A percentile compares a stretch with the other conserved stretches of the same genome.
These are phyloP conservation scores for Coptodon bakossiorum DNA, from an alignment of 2,113 vertebrate genomes.

Conservation along the genomic window DNA sequence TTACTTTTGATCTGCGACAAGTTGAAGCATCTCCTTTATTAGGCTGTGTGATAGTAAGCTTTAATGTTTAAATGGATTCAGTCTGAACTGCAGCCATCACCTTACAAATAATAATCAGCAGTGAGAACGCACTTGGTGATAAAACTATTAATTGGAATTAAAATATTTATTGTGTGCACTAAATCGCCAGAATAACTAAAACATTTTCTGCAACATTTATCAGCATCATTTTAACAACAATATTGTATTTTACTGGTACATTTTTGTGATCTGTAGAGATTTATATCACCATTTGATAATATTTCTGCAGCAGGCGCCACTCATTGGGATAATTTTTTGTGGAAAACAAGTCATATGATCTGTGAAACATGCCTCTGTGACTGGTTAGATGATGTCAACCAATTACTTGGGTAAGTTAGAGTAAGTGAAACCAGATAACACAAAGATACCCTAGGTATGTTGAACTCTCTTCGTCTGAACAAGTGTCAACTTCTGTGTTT, in stretches of 20 bases:
- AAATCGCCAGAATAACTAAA: background rate
- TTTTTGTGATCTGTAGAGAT: background rate
- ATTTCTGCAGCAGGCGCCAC: background rate
- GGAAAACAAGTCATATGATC: background rate
- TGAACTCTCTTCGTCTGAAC: background rate
- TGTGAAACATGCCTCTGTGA: background rate
- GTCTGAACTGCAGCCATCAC: background rate
- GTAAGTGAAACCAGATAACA: background rate
- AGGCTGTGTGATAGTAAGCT: background rate
- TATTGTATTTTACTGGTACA: background rate
- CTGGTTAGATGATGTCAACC: background rate
- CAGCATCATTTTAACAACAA: background rate
- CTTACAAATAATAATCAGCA: background rate
- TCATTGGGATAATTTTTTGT: fast-evolving
- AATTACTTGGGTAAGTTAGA: background rate
- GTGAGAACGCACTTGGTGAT: background rate
- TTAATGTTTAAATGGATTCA: background rate
- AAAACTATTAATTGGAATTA: background rate
- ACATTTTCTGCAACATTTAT: background rate
- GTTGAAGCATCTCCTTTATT: background rate
- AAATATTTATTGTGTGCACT: background rate
- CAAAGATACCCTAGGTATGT: background rate
- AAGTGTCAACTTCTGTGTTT: background rate
- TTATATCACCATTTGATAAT: background rate
- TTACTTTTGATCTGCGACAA: background rate